Evolutionary conservation across 2,797 vertebrate genomes (phyloP), one percentile per base, ranked within the genome.

Genomic region (Trematomus bernacchii): DNA sequence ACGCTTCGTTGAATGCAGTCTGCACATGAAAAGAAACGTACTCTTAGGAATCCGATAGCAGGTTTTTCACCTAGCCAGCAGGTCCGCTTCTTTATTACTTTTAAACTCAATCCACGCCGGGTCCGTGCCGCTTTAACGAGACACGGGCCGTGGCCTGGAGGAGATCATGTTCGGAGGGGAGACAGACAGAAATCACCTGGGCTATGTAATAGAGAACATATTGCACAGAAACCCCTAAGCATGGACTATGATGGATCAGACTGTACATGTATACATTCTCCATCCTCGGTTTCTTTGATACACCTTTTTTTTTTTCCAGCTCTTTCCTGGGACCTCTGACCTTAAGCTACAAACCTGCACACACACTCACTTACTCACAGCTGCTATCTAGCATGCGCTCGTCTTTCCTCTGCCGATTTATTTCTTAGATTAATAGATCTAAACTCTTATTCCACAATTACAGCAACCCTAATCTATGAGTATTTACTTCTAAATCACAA

Each of bases 1-100:
- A 99, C 96, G 98, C 97, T 97, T 98, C 96, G 96, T 99, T 98
- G 97, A 97, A 97, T 95, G 93, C 95, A 95, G 96, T 96, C 97
- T 96, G 96, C 96, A 98, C 97, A 98, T 97, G 96, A 98, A 99
- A 98, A 97, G 95, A 95, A 95, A 92, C 91, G 96, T 95, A 93
- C 91, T 93, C 95, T 94, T 90, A 95, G 96, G 96, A 97, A 98
- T 97, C 95, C 93, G 96, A 98, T 97, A 96, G 96, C 87, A 89
- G 95, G 95, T 97, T 97, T 97, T 98, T 98, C 96, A 99, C 97
- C 97, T 98, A 95, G 95, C 96, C 95, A 96, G 96, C 96, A 97
- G 96, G 96, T 97, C 96, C 95, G 87, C 95, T 95, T 93, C 90
- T 96, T 97, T 97, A 97, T 98, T 97, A 96, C 97, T 96, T 98